Evolutionary conservation across 2,888 invertebrate genomes (phyloP), one percentile per base, ranked within the genome.

Genomic region (Pantelozetes paolii): DNA sequence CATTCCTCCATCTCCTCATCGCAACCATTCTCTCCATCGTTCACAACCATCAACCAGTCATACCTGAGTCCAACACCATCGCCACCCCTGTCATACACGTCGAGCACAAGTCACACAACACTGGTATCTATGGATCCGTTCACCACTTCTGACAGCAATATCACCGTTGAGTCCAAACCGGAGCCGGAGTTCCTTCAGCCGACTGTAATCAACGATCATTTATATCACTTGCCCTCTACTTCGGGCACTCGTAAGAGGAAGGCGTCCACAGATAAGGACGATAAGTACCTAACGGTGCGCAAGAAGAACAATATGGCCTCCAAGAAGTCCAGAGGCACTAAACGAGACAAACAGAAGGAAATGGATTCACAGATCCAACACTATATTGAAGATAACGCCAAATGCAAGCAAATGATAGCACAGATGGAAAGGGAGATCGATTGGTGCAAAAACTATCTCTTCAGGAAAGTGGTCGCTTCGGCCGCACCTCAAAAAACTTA

Each of bases 391-490:
- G 67, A 67, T 32, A 67, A 67, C 42, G 40, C 13, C 18, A 36
- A 23, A 5, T 67, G 67, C 11, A 23, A 23, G 23, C 3, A 40
- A 67, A 3, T 11, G 23, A 67, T 67, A 28, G 40, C 2, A 20
- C 3, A 42, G 13, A 67, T 67, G 67, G 67, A 67, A 20, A 18
- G 23, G 23, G 40, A 67, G 67, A 67, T 67, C 15, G 23, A 40
- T 15, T 67, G 67, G 67, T 67, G 67, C 26, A 67, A 67, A 32
- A 23, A 67, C 9, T 67, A 20, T 20, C 40, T 67, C 32, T 67
- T 67, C 67, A 40, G 40, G 23, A 67, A 67, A 57, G 57, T 57
- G 20, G 57, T 57, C 26, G 20, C 57, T 8, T 48, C 48, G 48
- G 48, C 48, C 48, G n/a, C n/a, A n/a, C n/a, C n/a, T n/a, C n/a